Evolutionary conservation across 2,888 invertebrate species (phyloP).

Genomic region (Pseudeuparius sepicola): DNA sequence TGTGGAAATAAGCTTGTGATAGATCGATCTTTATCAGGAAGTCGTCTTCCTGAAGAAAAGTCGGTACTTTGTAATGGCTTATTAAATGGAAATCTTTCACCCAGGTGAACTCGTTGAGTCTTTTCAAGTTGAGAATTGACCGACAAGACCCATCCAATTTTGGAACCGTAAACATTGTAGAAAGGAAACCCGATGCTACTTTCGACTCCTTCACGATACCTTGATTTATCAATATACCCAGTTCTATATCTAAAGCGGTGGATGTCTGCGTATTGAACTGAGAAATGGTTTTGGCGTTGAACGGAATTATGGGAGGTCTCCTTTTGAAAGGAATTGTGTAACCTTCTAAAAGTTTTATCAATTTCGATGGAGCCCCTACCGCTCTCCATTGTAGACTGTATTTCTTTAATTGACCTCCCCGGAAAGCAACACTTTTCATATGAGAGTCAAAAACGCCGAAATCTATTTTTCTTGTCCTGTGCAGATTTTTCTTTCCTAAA

Average conservation of each 20-base stretch:
- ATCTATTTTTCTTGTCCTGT: no score
- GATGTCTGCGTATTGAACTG: no score
- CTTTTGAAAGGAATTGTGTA: no score
- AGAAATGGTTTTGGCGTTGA: no score
- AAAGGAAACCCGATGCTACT: constrained; percentile 5
- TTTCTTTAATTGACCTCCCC: no score
- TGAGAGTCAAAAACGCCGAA: no score
- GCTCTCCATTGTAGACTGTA: no score
- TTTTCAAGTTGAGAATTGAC: constrained; percentile 17
- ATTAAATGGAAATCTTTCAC: constrained; percentile 19
- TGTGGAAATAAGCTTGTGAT: constrained; percentile 23
- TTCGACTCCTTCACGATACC: background rate
- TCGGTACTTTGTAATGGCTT: constrained; percentile 20
- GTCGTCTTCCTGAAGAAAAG: constrained; percentile 20
- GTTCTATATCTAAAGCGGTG: constrained; percentile 4
- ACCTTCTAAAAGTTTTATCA: no score
- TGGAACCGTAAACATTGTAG: constrained; percentile 17
- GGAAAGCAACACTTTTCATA: no score
- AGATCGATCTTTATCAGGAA: constrained; percentile 21
- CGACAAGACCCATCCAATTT: constrained; percentile 13
- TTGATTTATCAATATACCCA: constrained; percentile 4
- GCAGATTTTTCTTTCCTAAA: no score
- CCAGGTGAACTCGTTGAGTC: constrained; percentile 16
- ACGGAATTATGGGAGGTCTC: no score
- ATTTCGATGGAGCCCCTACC: no score